These are phyloP conservation scores for Drosophila niveifrons DNA, from an alignment of 2,888 invertebrate genomes.

Conservation along the genomic window DNA sequence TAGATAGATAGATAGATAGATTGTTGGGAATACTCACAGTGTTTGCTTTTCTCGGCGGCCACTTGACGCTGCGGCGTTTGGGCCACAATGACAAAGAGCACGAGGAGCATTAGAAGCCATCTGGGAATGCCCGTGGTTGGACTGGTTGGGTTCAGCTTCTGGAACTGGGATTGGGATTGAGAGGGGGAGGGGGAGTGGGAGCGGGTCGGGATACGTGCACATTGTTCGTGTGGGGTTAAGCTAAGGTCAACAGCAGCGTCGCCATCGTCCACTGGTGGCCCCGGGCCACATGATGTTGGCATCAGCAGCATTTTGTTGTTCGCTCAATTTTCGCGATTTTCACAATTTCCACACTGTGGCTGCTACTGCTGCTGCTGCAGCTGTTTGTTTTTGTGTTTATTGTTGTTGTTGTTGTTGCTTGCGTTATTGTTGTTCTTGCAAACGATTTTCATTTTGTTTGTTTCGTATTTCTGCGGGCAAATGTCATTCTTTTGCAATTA, in stretches of 20 bases:
- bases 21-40: constrained; percentile 82
- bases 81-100: constrained; percentile 81
- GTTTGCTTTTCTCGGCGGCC: constrained; percentile 85
- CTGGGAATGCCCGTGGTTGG: constrained; percentile 67
- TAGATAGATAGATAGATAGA: constrained; percentile 14
- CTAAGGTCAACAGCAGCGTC: constrained; percentile 40
- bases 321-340: constrained; percentile 56
- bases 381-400: constrained; percentile 24
- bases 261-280: constrained; percentile 73
- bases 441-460: constrained; percentile 52
- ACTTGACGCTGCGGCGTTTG: constrained; percentile 81
- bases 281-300: constrained; percentile 85
- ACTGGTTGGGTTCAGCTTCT: constrained; percentile 12
- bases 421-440: constrained; percentile 40
- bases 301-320: constrained; percentile 81
- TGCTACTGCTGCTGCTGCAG: constrained; percentile 46
- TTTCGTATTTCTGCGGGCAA: constrained; percentile 48
- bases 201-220: constrained; percentile 35
- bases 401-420: constrained; percentile 30
- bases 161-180: neutral
- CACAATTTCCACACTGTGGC: constrained; percentile 46
- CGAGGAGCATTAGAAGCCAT: constrained; percentile 83
- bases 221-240: constrained; percentile 37
- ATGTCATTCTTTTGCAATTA: constrained; percentile 81
- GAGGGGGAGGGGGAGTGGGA: neutral